Percentiles rank a stretch among this genome's conserved stretches.
These are phyloP conservation scores for Pitta sordida DNA, from an alignment of 2,113 vertebrate genomes.

Conservation along the genomic window DNA sequence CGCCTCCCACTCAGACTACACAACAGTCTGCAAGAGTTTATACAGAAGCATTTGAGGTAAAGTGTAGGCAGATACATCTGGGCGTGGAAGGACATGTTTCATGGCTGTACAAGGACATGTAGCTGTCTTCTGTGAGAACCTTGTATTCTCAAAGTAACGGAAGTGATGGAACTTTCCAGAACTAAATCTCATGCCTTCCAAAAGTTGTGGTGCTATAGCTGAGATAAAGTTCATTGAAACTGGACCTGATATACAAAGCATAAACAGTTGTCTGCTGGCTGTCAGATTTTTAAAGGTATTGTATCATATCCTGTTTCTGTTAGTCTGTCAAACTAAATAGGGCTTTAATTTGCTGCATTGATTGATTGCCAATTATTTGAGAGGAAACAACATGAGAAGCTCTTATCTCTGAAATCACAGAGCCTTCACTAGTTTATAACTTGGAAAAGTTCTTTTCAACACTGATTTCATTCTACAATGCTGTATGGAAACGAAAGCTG, in stretches of 20 bases:
- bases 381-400: background rate
- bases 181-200: background rate
- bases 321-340: background rate
- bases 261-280: background rate
- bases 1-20: no score
- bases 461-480: background rate
- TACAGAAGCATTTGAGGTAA: background rate
- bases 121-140: background rate
- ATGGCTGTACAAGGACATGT: rapidly evolving
- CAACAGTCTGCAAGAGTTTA: background rate
- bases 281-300: background rate
- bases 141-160: background rate
- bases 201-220: background rate
- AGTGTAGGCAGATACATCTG: background rate
- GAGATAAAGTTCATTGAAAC: background rate
- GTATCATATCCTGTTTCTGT: slow-evolving; percentile 1
- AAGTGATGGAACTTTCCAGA: background rate
- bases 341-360: background rate
- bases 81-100: background rate
- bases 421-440: background rate
- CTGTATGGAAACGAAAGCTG: background rate
- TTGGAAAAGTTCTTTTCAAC: background rate
- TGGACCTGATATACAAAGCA: background rate
- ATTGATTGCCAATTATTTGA: background rate
- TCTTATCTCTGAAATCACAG: background rate